Evolutionary conservation across 1,140 invertebrate genomes (phyloP).

Genomic region (Akabosia matsudoensis): DNA sequence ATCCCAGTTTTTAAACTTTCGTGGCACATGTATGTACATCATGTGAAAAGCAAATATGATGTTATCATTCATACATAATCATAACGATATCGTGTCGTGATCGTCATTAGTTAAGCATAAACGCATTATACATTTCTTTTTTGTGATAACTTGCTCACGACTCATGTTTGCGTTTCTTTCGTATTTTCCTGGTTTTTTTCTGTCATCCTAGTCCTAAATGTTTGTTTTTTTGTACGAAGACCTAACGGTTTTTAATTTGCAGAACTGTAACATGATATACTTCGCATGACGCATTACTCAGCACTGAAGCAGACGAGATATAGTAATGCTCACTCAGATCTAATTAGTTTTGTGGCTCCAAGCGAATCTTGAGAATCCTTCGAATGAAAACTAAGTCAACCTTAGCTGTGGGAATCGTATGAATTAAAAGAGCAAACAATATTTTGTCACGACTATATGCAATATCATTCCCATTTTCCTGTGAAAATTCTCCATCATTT

Average conservation of each 20-base stretch:
- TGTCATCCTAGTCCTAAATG: too few species aligned
- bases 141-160: too few species aligned
- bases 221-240: too few species aligned
- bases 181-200: too few species aligned
- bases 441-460: conserved; percentile 7
- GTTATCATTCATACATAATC: not conserved
- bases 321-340: not conserved
- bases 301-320: not conserved
- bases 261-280: too few species aligned
- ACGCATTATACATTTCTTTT: too few species aligned
- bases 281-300: too few species aligned
- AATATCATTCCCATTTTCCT: conserved; percentile 10
- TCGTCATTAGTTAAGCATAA: not conserved
- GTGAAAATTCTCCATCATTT: conserved; percentile 15
- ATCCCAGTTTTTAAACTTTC: too few species aligned
- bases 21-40: too few species aligned
- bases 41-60: too few species aligned
- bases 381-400: not conserved
- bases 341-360: not conserved
- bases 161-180: too few species aligned
- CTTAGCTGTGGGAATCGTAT: not conserved
- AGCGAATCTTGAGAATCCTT: not conserved
- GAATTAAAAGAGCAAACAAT: conserved; percentile 13
- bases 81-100: not conserved
- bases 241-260: too few species aligned